These are phyloP conservation scores for Porites rus DNA, from an alignment of 92 coral and sea anemone species.

Conservation along the genomic window DNA sequence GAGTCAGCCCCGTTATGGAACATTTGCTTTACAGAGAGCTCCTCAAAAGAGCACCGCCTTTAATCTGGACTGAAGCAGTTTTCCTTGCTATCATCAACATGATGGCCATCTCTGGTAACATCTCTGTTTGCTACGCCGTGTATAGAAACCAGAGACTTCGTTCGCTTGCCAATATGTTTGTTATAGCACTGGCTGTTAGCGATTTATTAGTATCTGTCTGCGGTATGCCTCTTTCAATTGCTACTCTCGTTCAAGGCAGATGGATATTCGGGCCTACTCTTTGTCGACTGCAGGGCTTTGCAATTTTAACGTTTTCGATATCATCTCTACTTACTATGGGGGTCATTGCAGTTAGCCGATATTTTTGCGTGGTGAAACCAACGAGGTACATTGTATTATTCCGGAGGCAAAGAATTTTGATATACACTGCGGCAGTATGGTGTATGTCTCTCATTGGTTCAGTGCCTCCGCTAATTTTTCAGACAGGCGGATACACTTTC, in stretches of 20 bases:
- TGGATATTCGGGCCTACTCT: background rate
- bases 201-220: conserved; percentile 58
- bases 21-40: background rate
- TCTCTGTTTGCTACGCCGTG: background rate
- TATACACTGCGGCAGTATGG: background rate
- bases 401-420: background rate
- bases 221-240: background rate
- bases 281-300: conserved; percentile 61
- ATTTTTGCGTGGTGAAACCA: conserved; percentile 6
- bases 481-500: conserved; percentile 41
- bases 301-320: background rate
- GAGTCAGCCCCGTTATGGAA: background rate
- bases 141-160: conserved; percentile 61
- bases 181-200: conserved; percentile 67
- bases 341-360: conserved; percentile 55
- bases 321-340: conserved; percentile 57
- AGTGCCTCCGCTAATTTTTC: conserved; percentile 42
- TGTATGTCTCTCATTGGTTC: conserved; percentile 52
- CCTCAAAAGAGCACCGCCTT: background rate
- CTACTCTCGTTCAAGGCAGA: background rate
- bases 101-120: background rate
- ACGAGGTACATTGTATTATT: background rate
- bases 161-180: conserved; percentile 55
- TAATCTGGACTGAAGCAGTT: conserved; percentile 24
- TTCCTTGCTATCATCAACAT: background rate